These are phyloP conservation scores for Morinoia aosen DNA, from an alignment of 2,888 invertebrate genomes.

Conservation along the genomic window DNA sequence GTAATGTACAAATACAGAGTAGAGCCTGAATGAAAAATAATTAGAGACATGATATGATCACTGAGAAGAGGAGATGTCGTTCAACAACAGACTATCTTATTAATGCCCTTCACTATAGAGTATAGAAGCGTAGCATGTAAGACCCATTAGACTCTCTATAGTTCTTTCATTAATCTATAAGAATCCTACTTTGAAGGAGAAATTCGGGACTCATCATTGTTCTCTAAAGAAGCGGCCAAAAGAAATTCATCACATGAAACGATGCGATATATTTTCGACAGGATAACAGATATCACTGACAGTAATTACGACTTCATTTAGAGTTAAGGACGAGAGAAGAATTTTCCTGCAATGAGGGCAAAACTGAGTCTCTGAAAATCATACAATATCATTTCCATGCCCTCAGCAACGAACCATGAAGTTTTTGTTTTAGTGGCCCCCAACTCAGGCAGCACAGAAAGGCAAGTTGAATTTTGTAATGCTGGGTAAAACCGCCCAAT, in stretches of 20 bases:
- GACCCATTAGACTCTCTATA: neutral
- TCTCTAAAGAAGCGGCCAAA: neutral
- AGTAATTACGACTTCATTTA: neutral
- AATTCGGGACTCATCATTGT: neutral
- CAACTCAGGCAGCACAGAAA: neutral
- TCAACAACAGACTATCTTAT: neutral
- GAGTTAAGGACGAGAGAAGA: neutral
- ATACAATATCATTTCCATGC: neutral
- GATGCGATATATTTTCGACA: neutral
- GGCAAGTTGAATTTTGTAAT: neutral
- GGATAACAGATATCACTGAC: neutral
- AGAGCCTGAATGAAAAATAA: constrained; percentile 25
- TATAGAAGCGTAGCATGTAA: neutral
- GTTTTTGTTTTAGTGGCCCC: neutral
- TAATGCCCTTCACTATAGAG: constrained; percentile 39
- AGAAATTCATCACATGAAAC: neutral
- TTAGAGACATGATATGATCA: constrained; percentile 48
- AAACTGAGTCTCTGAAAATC: neutral
- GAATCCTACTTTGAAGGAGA: neutral
- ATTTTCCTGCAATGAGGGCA: neutral
- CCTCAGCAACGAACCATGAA: neutral
- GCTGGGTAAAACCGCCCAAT: neutral
- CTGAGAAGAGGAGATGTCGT: constrained; percentile 22
- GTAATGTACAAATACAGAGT: constrained; percentile 14
- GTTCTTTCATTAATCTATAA: neutral